A percentile compares a stretch with the other conserved stretches of the same genome.
phyloP scores from a whole-genome alignment of 2,113 vertebrate genomes.

The Clarias macrocephalus region DNA sequence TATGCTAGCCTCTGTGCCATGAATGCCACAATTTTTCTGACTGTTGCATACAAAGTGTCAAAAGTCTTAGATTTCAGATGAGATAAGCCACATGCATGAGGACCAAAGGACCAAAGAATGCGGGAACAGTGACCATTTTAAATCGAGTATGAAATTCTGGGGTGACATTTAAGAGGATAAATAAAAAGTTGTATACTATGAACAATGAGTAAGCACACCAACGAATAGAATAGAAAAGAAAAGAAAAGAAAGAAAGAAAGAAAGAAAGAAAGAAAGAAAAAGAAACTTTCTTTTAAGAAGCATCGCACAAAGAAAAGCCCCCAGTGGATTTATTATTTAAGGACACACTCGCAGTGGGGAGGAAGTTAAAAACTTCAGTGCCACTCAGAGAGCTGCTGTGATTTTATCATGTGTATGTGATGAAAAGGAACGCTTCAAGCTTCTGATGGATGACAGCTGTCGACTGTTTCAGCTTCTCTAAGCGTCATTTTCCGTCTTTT shows the following conservation, averaged over 20 bases:
- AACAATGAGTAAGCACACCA: neutral
- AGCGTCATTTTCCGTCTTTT: slow-evolving; percentile 32
- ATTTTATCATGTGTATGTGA: slow-evolving; percentile 25
- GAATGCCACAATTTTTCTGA: too few species aligned
- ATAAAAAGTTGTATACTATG: neutral
- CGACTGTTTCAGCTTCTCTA: slow-evolving; percentile 36
- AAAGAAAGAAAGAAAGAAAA: neutral
- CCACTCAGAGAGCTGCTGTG: slow-evolving; percentile 8
- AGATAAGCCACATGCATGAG: too few species aligned
- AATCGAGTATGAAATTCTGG: too few species aligned
- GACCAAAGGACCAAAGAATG: too few species aligned
- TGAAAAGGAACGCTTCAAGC: slow-evolving; percentile 30
- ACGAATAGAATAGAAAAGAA: neutral
- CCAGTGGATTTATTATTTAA: slow-evolving; percentile 22
- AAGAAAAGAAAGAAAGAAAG: neutral
- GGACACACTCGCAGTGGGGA: slow-evolving; percentile 4
- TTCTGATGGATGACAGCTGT: slow-evolving; percentile 47
- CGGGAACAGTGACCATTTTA: too few species aligned
- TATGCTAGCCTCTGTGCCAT: too few species aligned
- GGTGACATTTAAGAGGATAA: neutral
- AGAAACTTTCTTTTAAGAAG: too few species aligned
- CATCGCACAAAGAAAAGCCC: neutral
- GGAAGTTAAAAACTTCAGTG: slow-evolving; percentile 22
- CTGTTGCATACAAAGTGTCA: too few species aligned
- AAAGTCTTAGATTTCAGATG: too few species aligned